Conservation (phyloP, 2,797 vertebrate species). For the Spea hammondii region DNA sequence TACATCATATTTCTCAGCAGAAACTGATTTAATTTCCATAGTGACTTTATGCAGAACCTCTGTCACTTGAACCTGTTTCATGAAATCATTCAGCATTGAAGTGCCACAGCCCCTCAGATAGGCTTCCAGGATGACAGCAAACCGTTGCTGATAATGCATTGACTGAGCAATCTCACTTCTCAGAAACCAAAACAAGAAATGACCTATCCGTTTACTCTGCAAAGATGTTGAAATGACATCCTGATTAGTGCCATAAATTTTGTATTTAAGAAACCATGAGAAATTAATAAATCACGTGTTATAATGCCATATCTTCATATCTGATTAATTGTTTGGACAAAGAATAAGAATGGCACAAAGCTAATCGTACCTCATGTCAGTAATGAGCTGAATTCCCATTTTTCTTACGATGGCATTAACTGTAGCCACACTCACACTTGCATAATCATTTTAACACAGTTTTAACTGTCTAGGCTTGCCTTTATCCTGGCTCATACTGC, state of each 20-base stretch:
- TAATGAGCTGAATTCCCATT: too few species aligned
- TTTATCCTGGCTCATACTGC: too few species aligned
- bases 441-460: too few species aligned
- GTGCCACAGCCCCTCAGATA: constrained; percentile 92
- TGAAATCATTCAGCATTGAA: constrained; percentile 89
- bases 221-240: constrained; percentile 43
- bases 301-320: too few species aligned
- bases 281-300: too few species aligned
- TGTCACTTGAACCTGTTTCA: constrained; percentile 89
- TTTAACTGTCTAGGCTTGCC: too few species aligned
- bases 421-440: too few species aligned
- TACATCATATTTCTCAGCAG: constrained; percentile 90
- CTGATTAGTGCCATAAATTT: constrained; percentile 5
- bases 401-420: too few species aligned
- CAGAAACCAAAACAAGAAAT: constrained; percentile 98
- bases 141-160: constrained; percentile 96
- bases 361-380: too few species aligned
- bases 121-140: constrained; percentile 91
- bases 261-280: neutral
- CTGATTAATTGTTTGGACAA: too few species aligned
- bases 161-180: constrained; percentile 97
- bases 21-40: constrained; percentile 88
- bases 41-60: constrained; percentile 92
- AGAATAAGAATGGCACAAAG: too few species aligned
- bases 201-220: constrained; percentile 95